Evolutionary conservation across 2,113 vertebrate genomes (phyloP).

Genomic region (Urocynchramus pylzowi): DNA sequence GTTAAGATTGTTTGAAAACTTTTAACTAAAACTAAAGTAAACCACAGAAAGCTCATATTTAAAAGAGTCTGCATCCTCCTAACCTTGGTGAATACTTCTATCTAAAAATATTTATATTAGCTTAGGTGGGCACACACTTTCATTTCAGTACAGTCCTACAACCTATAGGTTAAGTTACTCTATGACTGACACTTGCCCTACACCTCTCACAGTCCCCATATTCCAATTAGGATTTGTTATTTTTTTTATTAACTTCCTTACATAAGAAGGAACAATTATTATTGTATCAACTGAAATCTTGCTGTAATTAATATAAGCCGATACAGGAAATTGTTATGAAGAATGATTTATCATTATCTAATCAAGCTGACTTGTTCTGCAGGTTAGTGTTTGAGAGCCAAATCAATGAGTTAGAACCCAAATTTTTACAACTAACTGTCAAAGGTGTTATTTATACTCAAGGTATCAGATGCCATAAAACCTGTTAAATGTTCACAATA

Average conservation of each 20-base stretch:
- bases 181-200: not conserved
- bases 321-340: not conserved
- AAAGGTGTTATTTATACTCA: constrained; percentile 34
- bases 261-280: not conserved
- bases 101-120: not conserved
- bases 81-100: not conserved
- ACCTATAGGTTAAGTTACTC: not conserved
- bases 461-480: not conserved
- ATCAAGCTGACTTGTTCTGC: not conserved
- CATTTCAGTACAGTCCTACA: not conserved
- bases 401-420: not conserved
- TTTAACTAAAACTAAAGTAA: not conserved
- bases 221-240: not conserved
- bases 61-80: not conserved
- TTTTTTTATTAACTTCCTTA: not conserved
- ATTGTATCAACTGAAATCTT: not conserved
- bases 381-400: not conserved
- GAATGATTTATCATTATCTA: not conserved
- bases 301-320: not conserved
- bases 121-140: not conserved
- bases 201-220: not conserved
- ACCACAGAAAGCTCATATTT: not conserved
- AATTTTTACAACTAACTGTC: not conserved
- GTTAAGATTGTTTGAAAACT: not conserved
- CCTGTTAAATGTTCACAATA: not conserved